Percentiles rank a stretch among this genome's conserved stretches.
Evolutionary conservation across 2,888 invertebrate species (phyloP).

Genomic region (Xanthia icteritia): DNA sequence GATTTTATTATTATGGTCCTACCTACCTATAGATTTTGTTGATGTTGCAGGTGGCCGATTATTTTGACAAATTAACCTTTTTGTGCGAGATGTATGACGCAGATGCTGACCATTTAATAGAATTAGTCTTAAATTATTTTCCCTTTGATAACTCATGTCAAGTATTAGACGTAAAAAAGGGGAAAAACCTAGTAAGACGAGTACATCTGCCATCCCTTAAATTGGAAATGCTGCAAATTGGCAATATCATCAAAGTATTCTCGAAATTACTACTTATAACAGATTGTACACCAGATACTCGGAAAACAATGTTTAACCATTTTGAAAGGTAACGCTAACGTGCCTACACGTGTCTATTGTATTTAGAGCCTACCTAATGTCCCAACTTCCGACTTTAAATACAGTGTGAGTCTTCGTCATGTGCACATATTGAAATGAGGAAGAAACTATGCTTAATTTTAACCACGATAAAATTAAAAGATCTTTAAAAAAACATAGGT

Average conservation of each 20-base stretch:
- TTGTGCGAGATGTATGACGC: constrained; percentile 96
- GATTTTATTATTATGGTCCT: no score
- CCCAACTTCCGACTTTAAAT: not conserved
- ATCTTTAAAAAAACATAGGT: no score
- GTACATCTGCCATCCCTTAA: constrained; percentile 91
- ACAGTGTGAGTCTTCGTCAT: not conserved
- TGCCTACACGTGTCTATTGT: not conserved
- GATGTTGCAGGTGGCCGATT: constrained; percentile 84
- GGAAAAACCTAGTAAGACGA: constrained; percentile 91
- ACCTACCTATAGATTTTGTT: no score
- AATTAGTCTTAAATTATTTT: constrained; percentile 94
- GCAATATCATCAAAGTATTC: constrained; percentile 93
- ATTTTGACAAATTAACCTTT: constrained; percentile 91
- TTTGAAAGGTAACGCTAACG: constrained; percentile 90
- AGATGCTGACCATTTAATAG: constrained; percentile 92
- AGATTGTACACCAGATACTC: constrained; percentile 93
- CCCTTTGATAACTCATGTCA: constrained; percentile 95
- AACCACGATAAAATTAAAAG: no score
- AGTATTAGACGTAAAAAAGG: constrained; percentile 92
- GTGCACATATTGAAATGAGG: no score
- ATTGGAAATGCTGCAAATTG: constrained; percentile 93
- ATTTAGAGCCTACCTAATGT: not conserved
- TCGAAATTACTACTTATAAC: constrained; percentile 93
- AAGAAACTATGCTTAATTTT: not conserved
- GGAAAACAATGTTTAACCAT: constrained; percentile 90